These are phyloP conservation scores for Todus mexicanus DNA, from an alignment of 2,797 vertebrate genomes.

Conservation along the genomic window DNA sequence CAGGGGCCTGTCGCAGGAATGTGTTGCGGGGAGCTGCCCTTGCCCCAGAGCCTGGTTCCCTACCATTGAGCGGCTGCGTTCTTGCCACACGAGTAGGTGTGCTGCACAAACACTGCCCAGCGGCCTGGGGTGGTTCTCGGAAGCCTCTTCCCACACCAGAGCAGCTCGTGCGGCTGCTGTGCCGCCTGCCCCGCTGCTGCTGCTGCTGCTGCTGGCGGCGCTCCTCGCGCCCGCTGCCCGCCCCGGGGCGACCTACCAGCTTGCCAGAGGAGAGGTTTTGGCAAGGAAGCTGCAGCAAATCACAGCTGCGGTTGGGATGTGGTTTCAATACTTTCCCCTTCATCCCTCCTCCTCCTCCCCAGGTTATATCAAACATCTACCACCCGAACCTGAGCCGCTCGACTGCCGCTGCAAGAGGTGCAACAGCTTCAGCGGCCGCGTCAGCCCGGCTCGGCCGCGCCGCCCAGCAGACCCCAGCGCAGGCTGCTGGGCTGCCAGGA, in stretches of 20 bases:
- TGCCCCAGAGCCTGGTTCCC: accelerated
- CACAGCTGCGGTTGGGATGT: slow-evolving; percentile 68
- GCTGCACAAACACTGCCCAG: neutral
- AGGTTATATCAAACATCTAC: slow-evolving; percentile 20
- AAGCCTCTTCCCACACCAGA: neutral
- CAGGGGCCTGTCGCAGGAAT: neutral
- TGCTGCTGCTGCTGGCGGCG: accelerated
- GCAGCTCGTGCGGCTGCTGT: neutral
- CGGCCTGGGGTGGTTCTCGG: accelerated
- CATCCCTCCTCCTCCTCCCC: slow-evolving; percentile 52
- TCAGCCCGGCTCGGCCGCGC: accelerated
- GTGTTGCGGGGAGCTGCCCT: neutral
- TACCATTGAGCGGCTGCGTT: neutral
- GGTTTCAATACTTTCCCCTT: slow-evolving; percentile 66
- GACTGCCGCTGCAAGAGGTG: neutral
- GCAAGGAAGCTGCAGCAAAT: slow-evolving; percentile 60
- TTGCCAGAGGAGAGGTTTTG: slow-evolving; percentile 54
- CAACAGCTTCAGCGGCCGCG: accelerated
- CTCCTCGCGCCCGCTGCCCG: neutral
- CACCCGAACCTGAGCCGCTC: neutral
- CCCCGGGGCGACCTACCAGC: neutral
- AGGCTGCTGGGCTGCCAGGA: neutral
- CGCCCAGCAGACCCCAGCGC: neutral
- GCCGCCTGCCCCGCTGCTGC: neutral
- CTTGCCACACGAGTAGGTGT: neutral